Evolutionary conservation across 2,797 vertebrate genomes (phyloP).

Genomic region (Echiichthys vipera): DNA sequence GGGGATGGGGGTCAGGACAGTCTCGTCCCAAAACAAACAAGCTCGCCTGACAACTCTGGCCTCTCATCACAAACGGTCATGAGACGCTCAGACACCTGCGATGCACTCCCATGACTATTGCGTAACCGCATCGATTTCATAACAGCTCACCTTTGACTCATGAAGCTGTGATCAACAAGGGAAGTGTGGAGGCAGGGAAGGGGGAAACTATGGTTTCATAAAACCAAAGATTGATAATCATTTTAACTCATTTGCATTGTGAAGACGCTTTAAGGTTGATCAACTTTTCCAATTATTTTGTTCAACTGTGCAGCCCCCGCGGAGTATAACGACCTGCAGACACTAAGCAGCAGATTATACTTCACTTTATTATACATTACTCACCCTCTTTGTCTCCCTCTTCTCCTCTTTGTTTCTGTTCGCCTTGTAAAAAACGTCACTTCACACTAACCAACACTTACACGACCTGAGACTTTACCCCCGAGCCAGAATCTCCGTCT

Average conservation of each 20-base stretch:
- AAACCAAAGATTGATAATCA: neutral
- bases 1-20: conserved; percentile 6
- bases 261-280: neutral
- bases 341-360: neutral
- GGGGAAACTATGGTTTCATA: neutral
- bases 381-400: neutral
- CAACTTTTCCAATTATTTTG: too few relatives aligned
- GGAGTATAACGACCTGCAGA: neutral
- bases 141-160: conserved; percentile 22
- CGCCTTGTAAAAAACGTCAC: conserved; percentile 8
- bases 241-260: neutral
- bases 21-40: conserved; percentile 61
- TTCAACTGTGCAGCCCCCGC: neutral
- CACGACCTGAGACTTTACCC: conserved; percentile 25
- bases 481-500: conserved; percentile 9
- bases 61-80: conserved; percentile 45
- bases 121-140: conserved; percentile 27
- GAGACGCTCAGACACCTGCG: conserved; percentile 35
- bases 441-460: conserved; percentile 24
- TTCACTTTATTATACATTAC: too few relatives aligned
- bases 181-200: neutral
- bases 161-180: neutral
- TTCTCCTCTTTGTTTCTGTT: neutral
- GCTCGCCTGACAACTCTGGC: conserved; percentile 33
- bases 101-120: conserved; percentile 50